Base-by-base conservation (phyloP, 2,113 vertebrate genomes). In the Nansenia antarctica region DNA sequence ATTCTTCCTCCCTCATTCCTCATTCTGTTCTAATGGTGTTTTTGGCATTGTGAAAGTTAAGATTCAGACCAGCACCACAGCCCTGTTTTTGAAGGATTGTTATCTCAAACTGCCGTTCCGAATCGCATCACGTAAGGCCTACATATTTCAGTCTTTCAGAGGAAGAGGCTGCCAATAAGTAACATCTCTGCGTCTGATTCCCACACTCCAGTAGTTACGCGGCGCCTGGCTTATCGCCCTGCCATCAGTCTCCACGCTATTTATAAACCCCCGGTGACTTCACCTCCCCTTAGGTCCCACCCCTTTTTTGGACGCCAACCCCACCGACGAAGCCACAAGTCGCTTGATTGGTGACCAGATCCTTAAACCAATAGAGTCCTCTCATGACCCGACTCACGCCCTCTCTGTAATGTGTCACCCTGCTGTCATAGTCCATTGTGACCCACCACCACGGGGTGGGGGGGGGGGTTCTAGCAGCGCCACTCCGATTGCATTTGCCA, bases 251-350 rank as follows among this genome's bases (percentile, higher is more conserved):
- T 32, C 45, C 22, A 22, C 22, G 20, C 47, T 62, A 62, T 70
- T 62, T 70, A 53, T 70, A 70, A 70, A 62, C 42, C 31, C 31
- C 47, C 30, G 3, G 30, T 15, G 57, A 39, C n/a, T n/a, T n/a
- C n/a, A n/a, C n/a, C n/a, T 34, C n/a, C 24, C 14, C 3, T 15
- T 26, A 6, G 5, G 59, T 18, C 67, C 58, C 22, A 15, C 31
- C 58, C 58, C n/a, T n/a, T 35, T 24, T 15, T 35, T n/a, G 31
- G 42, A 8, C 9, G 5, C 20, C 11, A 11, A 22, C 11, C 54
- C 35, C 27, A n/a, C 29, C 64, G 32, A 61, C 65, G 27, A 74
- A 60, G 24, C 57, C 32, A 20, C 26, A 30, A 42, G 49, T 54
- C n/a, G n/a, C 9, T 45, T 63, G 34, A 20, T 8, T 12, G n/a